Percentiles rank a stretch among this genome's conserved stretches.
These are phyloP conservation scores for Dasysyrphus tricinctus DNA, from an alignment of 2,888 invertebrate species.

Conservation along the genomic window DNA sequence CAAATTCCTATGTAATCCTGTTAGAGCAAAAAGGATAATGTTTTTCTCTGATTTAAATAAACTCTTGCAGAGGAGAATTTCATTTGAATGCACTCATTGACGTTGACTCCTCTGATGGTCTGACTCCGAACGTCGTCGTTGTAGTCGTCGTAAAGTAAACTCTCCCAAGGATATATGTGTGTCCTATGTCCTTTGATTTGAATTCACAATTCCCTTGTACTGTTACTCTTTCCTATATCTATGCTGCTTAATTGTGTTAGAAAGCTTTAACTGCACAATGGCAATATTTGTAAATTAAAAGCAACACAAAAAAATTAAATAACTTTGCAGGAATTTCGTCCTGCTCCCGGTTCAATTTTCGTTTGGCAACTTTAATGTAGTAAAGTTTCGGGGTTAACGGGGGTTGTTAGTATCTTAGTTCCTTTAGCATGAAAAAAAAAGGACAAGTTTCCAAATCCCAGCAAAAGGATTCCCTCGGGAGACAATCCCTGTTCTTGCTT, in stretches of 20 bases:
- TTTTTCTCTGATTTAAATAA: conserved; percentile 74
- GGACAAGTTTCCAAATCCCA: conserved; percentile 69
- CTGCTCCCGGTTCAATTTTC: conserved; percentile 69
- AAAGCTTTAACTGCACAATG: conserved; percentile 71
- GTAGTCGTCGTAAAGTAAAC: conserved; percentile 28
- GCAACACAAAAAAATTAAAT: conserved; percentile 31
- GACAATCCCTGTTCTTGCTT: conserved; percentile 58
- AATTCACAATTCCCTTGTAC: conserved; percentile 6
- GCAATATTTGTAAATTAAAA: conserved; percentile 56
- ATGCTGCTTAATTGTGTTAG: conserved; percentile 62
- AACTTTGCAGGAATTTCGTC: conserved; percentile 47
- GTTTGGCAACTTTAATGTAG: conserved; percentile 57
- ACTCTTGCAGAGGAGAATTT: conserved; percentile 63
- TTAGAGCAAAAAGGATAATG: conserved; percentile 71
- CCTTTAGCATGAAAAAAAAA: conserved; percentile 31
- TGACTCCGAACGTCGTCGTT: background rate
- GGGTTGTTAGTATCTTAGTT: conserved; percentile 9
- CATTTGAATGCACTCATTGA: conserved; percentile 67
- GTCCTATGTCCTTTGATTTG: conserved; percentile 57
- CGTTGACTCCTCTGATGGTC: conserved; percentile 3
- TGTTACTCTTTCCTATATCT: background rate
- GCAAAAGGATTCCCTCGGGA: conserved; percentile 71
- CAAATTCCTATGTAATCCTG: conserved; percentile 65
- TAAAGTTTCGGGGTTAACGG: conserved; percentile 34
- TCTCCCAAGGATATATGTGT: conserved; percentile 16